phyloP scores from a whole-genome alignment of 2,888 invertebrate species.

The Megamerina dolium region DNA sequence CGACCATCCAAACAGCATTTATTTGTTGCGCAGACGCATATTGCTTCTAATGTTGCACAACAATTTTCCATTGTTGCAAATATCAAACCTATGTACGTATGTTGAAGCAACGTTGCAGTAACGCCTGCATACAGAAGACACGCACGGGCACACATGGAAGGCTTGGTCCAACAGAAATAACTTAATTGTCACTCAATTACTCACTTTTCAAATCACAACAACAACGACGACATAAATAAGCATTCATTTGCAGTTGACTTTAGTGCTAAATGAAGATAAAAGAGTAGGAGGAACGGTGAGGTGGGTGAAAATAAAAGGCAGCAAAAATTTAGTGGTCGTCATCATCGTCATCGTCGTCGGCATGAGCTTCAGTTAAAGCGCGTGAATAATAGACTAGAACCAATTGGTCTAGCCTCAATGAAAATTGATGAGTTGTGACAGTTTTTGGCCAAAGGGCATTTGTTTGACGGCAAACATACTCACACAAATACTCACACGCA shows the following conservation, averaged over 20 bases:
- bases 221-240: too few species aligned
- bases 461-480: slow-evolving; percentile 5
- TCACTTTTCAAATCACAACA: slow-evolving; percentile 41
- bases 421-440: slow-evolving; percentile 42
- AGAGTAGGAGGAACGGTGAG: neutral
- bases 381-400: slow-evolving; percentile 32
- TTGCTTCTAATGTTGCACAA: too few species aligned
- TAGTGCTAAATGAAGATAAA: neutral
- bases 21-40: neutral
- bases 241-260: slow-evolving; percentile 17
- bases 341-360: too few species aligned
- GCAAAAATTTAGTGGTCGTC: too few species aligned
- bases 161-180: slow-evolving; percentile 29
- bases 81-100: too few species aligned
- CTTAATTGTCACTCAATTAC: slow-evolving; percentile 48
- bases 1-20: too few species aligned
- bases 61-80: too few species aligned
- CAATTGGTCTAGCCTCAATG: slow-evolving; percentile 24
- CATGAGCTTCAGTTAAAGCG: neutral
- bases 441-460: slow-evolving; percentile 39
- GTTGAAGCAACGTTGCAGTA: neutral
- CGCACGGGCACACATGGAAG: neutral
- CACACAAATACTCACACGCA: slow-evolving; percentile 16
- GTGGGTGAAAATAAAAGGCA: slow-evolving; percentile 6
- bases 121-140: neutral